Conservation (phyloP, 2,113 vertebrate genomes). For the Oenanthe melanoleuca region DNA sequence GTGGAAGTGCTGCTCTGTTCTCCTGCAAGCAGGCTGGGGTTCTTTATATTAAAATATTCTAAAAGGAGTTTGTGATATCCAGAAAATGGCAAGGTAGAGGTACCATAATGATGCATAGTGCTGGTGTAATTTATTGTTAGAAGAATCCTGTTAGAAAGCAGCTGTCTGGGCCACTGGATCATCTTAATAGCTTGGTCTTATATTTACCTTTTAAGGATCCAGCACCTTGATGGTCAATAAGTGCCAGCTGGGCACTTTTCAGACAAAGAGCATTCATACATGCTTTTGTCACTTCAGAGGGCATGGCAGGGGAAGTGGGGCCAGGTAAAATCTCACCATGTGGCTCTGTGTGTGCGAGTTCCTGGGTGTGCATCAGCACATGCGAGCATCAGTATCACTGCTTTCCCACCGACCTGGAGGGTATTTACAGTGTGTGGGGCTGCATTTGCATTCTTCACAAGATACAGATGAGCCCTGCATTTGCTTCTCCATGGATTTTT, state of each 20-base stretch:
- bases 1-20: not conserved
- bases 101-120: not conserved
- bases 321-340: not conserved
- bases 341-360: not conserved
- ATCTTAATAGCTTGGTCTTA: not conserved
- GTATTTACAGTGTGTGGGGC: not conserved
- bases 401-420: not conserved
- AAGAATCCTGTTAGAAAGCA: not conserved
- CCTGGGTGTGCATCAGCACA: rapidly evolving
- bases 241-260: not conserved
- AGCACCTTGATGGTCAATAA: not conserved
- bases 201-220: not conserved
- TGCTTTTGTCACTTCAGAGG: not conserved
- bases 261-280: not conserved
- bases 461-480: rapidly evolving
- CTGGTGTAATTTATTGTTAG: not conserved
- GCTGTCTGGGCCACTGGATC: not conserved
- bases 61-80: not conserved
- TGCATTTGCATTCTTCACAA: not conserved
- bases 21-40: not conserved
- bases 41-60: constrained; percentile 6
- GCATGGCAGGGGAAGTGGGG: not conserved
- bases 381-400: rapidly evolving
- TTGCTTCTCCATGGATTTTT: not conserved
- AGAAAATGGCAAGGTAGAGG: not conserved